Evolutionary conservation across 2,797 vertebrate species (phyloP).

Genomic region (Sebastes glaucus): DNA sequence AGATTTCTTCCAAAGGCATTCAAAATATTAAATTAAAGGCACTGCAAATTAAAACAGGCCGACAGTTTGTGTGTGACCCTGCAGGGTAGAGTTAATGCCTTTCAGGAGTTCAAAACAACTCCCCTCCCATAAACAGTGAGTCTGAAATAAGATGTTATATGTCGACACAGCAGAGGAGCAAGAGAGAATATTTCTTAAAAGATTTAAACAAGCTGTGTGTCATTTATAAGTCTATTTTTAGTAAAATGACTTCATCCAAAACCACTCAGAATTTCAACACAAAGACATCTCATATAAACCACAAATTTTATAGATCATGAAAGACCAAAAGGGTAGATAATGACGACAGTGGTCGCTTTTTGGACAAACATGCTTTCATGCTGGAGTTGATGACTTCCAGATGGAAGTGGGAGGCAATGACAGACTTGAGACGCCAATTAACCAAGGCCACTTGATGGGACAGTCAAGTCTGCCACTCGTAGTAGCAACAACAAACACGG

Average conservation of each 20-base stretch:
- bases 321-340: slow-evolving; percentile 30
- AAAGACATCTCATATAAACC: slow-evolving; percentile 4
- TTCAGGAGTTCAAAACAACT: slow-evolving; percentile 32
- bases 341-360: slow-evolving; percentile 19
- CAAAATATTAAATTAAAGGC: slow-evolving; percentile 8
- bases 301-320: neutral
- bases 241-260: neutral
- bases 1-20: slow-evolving; percentile 15
- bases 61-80: neutral
- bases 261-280: neutral
- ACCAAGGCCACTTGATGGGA: slow-evolving; percentile 47
- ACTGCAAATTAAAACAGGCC: slow-evolving; percentile 24
- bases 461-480: slow-evolving; percentile 20
- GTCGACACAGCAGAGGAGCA: slow-evolving; percentile 9
- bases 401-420: slow-evolving; percentile 62
- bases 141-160: neutral
- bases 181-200: neutral
- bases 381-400: slow-evolving; percentile 69
- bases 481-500: slow-evolving; percentile 30
- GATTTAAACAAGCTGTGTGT: slow-evolving; percentile 2
- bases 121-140: slow-evolving; percentile 4
- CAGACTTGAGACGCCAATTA: slow-evolving; percentile 57
- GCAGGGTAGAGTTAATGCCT: slow-evolving; percentile 11
- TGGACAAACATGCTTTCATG: slow-evolving; percentile 53
- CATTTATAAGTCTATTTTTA: neutral